Evolutionary conservation across 2,113 vertebrate species (phyloP), one percentile per base, ranked within the genome.

Genomic region (Hymenochirus boettgeri): DNA sequence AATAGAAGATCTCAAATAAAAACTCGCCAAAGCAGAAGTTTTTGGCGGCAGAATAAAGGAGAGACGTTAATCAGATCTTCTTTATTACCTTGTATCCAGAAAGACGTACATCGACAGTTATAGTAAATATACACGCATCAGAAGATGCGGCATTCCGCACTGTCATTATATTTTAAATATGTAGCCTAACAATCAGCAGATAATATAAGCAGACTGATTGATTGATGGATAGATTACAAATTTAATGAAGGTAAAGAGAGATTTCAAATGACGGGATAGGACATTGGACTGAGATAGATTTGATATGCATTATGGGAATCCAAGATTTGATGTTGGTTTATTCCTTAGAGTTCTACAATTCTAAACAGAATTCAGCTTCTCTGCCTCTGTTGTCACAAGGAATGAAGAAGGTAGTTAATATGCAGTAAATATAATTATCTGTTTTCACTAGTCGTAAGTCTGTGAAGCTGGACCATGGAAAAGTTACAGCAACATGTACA

Each of bases 321-420:
- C 13, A 9, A 46, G 56, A 45, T 25, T 29, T 53, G 65, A 52
- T 69, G 29, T 12, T 60, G 52, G 65, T 69, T 47, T 60, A 69
- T 69, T 60, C 57, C 48, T 42, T 24, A 53, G 56, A 69, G 56
- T 67, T 29, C n/a, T n/a, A n/a, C n/a, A n/a, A n/a, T n/a, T 60
- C 47, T 23, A 23, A 67, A 52, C 57, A 60, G 25, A 33, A 42
- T 74, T 66, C 62, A 72, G 57, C 47, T 64, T 71, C 29, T 61
- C 65, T 73, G 64, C 73, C 74, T 72, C 75, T 74, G 76, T 78
- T 80, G 78, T 79, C 76, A 73, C 59, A 73, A 42, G 25, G 72
- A 71, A 77, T 80, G 82, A 84, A 81, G 78, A 84, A 79, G 75
- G 69, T 76, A 76, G 76, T 84, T 84, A 84, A 79, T 82, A 84